Evolutionary conservation across 2,113 vertebrate genomes (phyloP).

Genomic region (Carlito syrichta): DNA sequence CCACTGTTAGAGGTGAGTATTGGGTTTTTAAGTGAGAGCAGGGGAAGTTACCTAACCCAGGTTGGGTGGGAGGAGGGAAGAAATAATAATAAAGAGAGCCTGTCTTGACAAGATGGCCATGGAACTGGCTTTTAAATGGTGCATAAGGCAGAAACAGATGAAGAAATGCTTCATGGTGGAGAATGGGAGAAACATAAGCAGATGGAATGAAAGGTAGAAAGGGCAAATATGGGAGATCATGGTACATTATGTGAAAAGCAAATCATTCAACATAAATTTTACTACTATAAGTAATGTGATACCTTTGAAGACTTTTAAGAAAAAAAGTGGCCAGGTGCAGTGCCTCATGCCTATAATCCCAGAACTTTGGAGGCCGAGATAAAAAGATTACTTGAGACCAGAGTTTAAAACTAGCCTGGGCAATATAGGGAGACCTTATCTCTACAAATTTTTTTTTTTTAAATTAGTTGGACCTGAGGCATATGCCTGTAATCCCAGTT

Average conservation of each 20-base stretch:
- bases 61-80: background rate
- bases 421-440: too few species aligned
- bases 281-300: background rate
- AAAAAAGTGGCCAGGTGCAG: too few species aligned
- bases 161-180: background rate
- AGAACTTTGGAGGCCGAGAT: too few species aligned
- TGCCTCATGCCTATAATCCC: too few species aligned
- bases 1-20: background rate
- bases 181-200: too few species aligned
- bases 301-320: background rate
- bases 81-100: background rate
- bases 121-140: background rate
- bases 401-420: too few species aligned
- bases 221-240: fast-evolving
- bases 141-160: background rate
- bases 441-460: too few species aligned
- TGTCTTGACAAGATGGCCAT: background rate
- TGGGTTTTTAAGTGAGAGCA: background rate
- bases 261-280: background rate
- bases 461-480: too few species aligned
- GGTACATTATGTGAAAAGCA: background rate
- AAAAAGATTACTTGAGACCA: too few species aligned
- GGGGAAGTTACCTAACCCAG: background rate
- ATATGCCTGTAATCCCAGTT: too few species aligned
- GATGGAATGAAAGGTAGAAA: background rate